phyloP scores from a whole-genome alignment of 2,888 invertebrate genomes.

The Sphinx pinastri region DNA sequence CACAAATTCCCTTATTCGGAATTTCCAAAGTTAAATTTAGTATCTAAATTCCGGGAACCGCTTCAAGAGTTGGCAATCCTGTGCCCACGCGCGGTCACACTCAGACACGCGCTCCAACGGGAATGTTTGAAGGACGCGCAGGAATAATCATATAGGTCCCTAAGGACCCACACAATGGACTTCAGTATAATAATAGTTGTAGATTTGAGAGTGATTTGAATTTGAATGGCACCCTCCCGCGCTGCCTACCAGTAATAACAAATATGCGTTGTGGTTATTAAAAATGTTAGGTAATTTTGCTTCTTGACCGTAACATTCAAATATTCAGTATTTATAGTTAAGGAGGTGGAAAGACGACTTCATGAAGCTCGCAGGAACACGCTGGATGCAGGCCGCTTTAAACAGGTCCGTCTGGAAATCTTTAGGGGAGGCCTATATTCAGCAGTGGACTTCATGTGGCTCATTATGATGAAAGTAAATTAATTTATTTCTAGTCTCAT shows the following conservation, averaged over 20 bases:
- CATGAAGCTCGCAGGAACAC: too few relatives aligned
- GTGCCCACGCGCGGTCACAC: conserved; percentile 63
- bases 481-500: too few relatives aligned
- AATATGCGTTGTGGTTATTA: conserved; percentile 57
- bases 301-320: background rate
- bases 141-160: conserved; percentile 80
- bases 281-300: background rate
- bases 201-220: conserved; percentile 83
- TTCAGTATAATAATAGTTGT: conserved; percentile 81
- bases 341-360: too few relatives aligned
- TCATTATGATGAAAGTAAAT: too few relatives aligned
- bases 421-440: too few relatives aligned
- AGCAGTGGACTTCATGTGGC: too few relatives aligned
- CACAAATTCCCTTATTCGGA: too few relatives aligned
- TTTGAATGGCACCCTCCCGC: conserved; percentile 82
- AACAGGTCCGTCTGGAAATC: too few relatives aligned
- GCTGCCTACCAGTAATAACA: conserved; percentile 76
- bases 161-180: conserved; percentile 76
- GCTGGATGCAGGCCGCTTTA: too few relatives aligned
- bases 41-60: background rate
- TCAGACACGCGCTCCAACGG: conserved; percentile 70
- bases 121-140: conserved; percentile 74
- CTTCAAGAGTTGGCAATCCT: background rate
- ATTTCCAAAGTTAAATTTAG: too few relatives aligned
- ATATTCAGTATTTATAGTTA: too few relatives aligned